These are phyloP conservation scores for Podarcis siculus DNA, from an alignment of 2,797 vertebrate species.

Conservation along the genomic window DNA sequence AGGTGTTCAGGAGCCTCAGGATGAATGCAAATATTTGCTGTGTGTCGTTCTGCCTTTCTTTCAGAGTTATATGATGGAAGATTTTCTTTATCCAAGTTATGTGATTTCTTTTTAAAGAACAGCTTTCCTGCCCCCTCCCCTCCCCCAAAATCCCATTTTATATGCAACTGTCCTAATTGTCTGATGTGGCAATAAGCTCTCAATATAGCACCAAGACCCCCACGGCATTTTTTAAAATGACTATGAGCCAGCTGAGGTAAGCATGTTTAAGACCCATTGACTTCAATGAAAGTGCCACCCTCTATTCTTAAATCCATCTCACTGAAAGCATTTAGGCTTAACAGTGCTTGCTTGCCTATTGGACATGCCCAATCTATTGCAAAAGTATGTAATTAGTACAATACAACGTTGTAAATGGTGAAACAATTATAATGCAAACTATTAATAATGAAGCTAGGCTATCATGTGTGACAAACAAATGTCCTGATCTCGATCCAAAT, in stretches of 20 bases:
- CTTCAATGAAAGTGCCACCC: not conserved
- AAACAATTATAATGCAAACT: not conserved
- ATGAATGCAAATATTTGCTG: constrained; percentile 5
- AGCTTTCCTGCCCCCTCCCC: not conserved
- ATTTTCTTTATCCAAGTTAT: not conserved
- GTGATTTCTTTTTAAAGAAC: not conserved
- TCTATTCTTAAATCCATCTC: not conserved
- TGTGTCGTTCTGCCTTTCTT: not conserved
- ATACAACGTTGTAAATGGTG: not conserved
- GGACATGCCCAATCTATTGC: not conserved
- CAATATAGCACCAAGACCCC: not conserved
- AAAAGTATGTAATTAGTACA: not conserved
- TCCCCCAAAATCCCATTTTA: not conserved
- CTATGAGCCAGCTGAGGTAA: not conserved
- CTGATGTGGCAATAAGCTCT: not conserved
- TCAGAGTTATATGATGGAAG: not conserved
- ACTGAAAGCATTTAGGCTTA: not conserved
- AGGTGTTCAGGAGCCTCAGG: not conserved
- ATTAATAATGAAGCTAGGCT: not conserved
- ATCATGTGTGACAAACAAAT: not conserved
- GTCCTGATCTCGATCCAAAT: no score
- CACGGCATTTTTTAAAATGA: not conserved
- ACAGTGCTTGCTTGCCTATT: not conserved
- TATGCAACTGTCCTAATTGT: not conserved
- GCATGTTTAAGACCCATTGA: not conserved